A percentile compares a stretch with the other conserved stretches of the same genome.
phyloP scores from a whole-genome alignment of 2,888 invertebrate species.

The Harpalus rufipes region DNA sequence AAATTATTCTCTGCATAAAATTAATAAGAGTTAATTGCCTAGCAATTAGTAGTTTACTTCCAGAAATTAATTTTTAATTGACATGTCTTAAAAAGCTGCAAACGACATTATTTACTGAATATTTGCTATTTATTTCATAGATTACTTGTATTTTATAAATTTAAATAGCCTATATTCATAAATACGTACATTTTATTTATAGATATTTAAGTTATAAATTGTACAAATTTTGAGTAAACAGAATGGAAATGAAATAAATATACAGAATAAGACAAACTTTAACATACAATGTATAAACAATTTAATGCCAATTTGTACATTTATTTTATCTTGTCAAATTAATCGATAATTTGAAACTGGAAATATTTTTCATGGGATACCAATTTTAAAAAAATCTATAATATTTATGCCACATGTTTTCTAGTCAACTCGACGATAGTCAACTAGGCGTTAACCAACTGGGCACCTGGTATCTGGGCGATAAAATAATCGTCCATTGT shows the following conservation, averaged over 20 bases:
- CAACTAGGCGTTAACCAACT: too few species aligned
- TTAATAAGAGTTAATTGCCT: slow-evolving; percentile 16
- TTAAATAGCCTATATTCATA: too few species aligned
- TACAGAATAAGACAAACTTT: background rate
- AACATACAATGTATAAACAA: background rate
- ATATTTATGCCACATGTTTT: too few species aligned
- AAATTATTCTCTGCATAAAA: slow-evolving; percentile 21
- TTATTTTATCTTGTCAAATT: background rate
- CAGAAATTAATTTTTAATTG: slow-evolving; percentile 14
- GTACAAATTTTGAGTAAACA: background rate
- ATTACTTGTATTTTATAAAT: background rate
- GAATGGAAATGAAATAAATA: background rate
- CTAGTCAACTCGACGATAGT: too few species aligned
- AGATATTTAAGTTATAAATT: background rate
- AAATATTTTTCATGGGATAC: background rate
- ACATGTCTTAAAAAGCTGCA: background rate
- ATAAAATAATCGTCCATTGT: too few species aligned
- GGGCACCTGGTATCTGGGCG: too few species aligned
- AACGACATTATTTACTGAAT: background rate
- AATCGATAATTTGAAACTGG: background rate
- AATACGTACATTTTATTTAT: background rate
- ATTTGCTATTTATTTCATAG: background rate
- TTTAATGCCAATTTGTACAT: background rate
- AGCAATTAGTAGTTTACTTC: slow-evolving; percentile 21
- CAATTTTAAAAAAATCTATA: too few species aligned